A percentile compares a stretch with the other conserved stretches of the same genome.
phyloP scores from a whole-genome alignment of 2,797 vertebrate genomes.

The Chaunax sp. region DNA sequence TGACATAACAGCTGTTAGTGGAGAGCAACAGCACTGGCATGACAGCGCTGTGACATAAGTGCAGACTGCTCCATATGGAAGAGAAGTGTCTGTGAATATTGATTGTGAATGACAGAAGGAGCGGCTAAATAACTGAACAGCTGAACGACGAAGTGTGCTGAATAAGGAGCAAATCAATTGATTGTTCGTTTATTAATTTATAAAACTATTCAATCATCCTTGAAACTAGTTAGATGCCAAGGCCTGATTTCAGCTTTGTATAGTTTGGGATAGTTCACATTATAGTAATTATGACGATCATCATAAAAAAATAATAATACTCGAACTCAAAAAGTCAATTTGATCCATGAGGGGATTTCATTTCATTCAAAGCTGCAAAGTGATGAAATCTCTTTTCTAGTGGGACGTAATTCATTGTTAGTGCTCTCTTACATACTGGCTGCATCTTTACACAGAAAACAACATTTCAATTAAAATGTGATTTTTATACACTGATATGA shows the following conservation, averaged over 20 bases:
- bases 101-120: slow-evolving; percentile 50
- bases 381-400: slow-evolving; percentile 27
- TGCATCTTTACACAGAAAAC: not conserved
- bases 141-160: slow-evolving; percentile 40
- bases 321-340: not conserved
- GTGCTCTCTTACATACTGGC: not conserved
- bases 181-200: slow-evolving; percentile 39
- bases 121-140: slow-evolving; percentile 38
- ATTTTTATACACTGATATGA: not conserved
- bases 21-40: slow-evolving; percentile 44
- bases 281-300: not conserved
- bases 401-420: slow-evolving; percentile 25
- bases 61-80: slow-evolving; percentile 70
- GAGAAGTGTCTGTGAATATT: slow-evolving; percentile 63
- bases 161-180: slow-evolving; percentile 34
- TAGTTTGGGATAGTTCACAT: not conserved
- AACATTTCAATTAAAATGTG: not conserved
- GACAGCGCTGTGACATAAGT: slow-evolving; percentile 58
- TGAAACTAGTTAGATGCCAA: slow-evolving; percentile 5
- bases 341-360: not conserved
- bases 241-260: not conserved
- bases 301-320: too few species aligned
- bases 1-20: slow-evolving; percentile 69
- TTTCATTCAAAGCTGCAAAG: slow-evolving; percentile 24
- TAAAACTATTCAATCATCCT: slow-evolving; percentile 4